Percentiles rank a stretch among this genome's conserved stretches.
Evolutionary conservation across 2,888 invertebrate genomes (phyloP).

Genomic region (Leucophora obtusa): DNA sequence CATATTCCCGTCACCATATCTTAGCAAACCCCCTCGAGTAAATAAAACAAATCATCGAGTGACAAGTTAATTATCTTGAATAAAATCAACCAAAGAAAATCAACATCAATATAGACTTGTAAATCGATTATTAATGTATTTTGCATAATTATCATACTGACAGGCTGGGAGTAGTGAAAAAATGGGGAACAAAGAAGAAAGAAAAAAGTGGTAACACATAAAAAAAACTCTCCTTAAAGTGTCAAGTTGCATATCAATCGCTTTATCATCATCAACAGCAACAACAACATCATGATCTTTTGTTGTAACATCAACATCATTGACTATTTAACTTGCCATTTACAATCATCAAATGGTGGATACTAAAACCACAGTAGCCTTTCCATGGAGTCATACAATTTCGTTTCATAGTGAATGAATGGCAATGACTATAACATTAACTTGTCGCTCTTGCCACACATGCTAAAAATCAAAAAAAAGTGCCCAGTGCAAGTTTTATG

Average conservation of each 20-base stretch:
- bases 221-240: constrained; percentile 54
- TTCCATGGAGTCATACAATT: no score
- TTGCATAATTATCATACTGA: constrained; percentile 68
- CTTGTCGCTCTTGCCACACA: constrained; percentile 58
- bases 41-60: constrained; percentile 35
- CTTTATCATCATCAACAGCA: constrained; percentile 65
- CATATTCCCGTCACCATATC: not conserved
- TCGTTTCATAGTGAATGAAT: constrained; percentile 23
- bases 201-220: constrained; percentile 8
- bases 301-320: constrained; percentile 41
- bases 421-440: constrained; percentile 55
- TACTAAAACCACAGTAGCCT: constrained; percentile 52
- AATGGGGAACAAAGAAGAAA: not conserved
- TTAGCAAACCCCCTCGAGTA: not conserved
- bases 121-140: constrained; percentile 76
- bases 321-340: constrained; percentile 60
- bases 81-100: constrained; percentile 42
- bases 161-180: constrained; percentile 1
- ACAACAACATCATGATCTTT: constrained; percentile 30
- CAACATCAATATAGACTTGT: constrained; percentile 60
- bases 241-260: constrained; percentile 67
- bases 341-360: constrained; percentile 57
- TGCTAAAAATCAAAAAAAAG: not conserved
- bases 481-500: not conserved
- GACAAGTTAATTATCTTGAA: constrained; percentile 61